These are phyloP conservation scores for Brachymystax lenok DNA, from an alignment of 2,797 vertebrate genomes.

Conservation along the genomic window DNA sequence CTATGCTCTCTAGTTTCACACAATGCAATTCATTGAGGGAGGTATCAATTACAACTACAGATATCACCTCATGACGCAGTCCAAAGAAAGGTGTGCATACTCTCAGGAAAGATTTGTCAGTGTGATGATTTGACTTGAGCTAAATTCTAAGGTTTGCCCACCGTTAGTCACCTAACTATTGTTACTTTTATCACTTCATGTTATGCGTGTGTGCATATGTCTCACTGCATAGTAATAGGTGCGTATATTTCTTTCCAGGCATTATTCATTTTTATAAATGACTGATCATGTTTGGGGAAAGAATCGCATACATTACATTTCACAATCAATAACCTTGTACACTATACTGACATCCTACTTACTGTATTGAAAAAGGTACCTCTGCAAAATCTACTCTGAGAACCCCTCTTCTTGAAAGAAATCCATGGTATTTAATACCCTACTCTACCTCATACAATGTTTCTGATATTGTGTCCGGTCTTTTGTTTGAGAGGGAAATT, in stretches of 20 bases:
- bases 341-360: neutral
- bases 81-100: neutral
- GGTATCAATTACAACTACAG: neutral
- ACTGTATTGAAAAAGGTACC: neutral
- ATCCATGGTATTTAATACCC: neutral
- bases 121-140: neutral
- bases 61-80: neutral
- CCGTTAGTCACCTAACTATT: too few species aligned
- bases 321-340: neutral
- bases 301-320: neutral
- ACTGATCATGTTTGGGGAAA: neutral
- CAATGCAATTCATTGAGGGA: neutral
- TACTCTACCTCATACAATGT: neutral
- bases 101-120: neutral
- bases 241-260: neutral
- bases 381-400: neutral
- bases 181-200: too few species aligned
- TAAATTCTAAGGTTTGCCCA: neutral
- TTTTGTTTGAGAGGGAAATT: neutral
- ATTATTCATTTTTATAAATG: neutral
- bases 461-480: neutral
- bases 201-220: too few species aligned
- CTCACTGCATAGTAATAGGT: too few species aligned
- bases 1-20: neutral
- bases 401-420: neutral